phyloP scores from a whole-genome alignment of 2,113 vertebrate genomes.

The Diglossa brunneiventris region DNA sequence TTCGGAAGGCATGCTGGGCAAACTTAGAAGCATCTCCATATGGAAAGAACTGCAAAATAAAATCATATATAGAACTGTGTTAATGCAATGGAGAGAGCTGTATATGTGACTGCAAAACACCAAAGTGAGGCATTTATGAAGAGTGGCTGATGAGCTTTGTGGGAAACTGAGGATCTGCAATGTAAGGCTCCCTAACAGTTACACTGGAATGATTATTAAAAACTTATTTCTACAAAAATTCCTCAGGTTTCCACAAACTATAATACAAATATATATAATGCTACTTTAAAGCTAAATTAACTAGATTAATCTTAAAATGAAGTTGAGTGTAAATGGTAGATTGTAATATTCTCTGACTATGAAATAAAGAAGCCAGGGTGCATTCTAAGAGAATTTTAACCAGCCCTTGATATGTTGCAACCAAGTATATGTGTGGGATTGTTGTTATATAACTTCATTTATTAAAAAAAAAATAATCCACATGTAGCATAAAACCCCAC shows the following conservation, averaged over 20 bases:
- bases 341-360: not conserved
- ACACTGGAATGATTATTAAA: not conserved
- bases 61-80: not conserved
- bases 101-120: not conserved
- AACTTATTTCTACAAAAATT: not conserved
- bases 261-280: not conserved
- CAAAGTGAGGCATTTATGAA: not conserved
- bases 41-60: slow-evolving; percentile 88
- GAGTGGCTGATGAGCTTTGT: not conserved
- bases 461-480: not conserved
- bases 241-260: not conserved
- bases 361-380: not conserved
- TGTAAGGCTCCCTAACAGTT: not conserved
- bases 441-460: not conserved
- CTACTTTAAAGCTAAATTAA: not conserved
- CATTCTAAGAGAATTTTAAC: not conserved
- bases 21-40: slow-evolving; percentile 98
- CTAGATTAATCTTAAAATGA: not conserved
- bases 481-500: not conserved
- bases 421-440: not conserved
- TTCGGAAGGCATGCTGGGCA: slow-evolving; percentile 96
- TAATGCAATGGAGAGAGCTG: not conserved
- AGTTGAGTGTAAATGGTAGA: not conserved
- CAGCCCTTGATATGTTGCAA: not conserved
- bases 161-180: not conserved